Conservation (phyloP, 2,797 vertebrate genomes). For the Acridotheres tristis region DNA sequence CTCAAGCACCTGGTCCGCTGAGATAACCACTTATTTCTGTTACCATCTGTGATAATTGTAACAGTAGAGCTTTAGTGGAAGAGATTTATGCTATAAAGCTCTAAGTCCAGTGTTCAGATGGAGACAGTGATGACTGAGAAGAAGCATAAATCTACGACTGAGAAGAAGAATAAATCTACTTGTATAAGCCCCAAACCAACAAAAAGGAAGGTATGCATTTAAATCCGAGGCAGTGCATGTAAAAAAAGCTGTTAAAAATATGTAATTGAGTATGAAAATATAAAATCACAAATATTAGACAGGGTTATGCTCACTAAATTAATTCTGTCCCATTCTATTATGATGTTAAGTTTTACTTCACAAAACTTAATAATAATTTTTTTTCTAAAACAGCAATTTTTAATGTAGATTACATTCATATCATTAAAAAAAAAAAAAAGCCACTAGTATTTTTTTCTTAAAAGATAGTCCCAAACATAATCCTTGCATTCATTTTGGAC, state of each 20-base stretch:
- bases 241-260: neutral
- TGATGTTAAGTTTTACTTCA: neutral
- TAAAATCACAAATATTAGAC: neutral
- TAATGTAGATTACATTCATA: neutral
- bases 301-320: neutral
- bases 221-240: neutral
- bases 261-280: neutral
- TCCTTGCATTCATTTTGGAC: neutral
- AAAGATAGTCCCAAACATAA: neutral
- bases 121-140: neutral
- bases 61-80: neutral
- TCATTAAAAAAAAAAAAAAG: neutral
- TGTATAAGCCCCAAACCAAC: neutral
- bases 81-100: constrained; percentile 12
- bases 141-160: neutral
- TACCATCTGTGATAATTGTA: constrained; percentile 29
- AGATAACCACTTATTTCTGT: constrained; percentile 43
- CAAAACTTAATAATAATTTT: neutral
- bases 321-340: neutral
- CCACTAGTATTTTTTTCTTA: neutral
- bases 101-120: neutral
- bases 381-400: neutral
- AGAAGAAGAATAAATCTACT: neutral
- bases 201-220: neutral
- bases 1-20: neutral